Percentiles rank a stretch among this genome's conserved stretches.
These are phyloP conservation scores for Setipinna tenuifilis DNA, from an alignment of 2,797 vertebrate species.

Conservation along the genomic window DNA sequence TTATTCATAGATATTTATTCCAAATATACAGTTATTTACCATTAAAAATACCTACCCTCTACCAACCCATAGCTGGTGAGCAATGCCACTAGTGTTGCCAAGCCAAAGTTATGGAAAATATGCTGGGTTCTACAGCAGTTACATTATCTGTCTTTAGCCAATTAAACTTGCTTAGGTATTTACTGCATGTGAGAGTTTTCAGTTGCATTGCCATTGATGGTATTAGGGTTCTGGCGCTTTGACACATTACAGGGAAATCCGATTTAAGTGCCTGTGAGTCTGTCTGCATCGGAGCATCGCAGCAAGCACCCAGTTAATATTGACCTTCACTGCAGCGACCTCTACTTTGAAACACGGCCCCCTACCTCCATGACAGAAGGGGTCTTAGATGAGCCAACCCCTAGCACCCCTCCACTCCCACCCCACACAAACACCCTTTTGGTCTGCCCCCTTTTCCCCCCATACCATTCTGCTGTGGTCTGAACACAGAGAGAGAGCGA, in stretches of 20 bases:
- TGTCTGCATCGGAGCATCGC: background rate
- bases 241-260: conserved; percentile 15
- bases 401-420: conserved; percentile 2
- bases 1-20: conserved; percentile 72
- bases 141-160: background rate
- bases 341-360: conserved; percentile 16
- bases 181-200: conserved; percentile 3
- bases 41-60: conserved; percentile 62
- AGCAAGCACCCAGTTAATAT: conserved; percentile 3
- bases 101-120: background rate
- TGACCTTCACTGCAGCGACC: conserved; percentile 18
- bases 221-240: background rate
- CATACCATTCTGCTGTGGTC: conserved; percentile 13
- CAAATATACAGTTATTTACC: conserved; percentile 71
- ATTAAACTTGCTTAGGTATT: background rate
- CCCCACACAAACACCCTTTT: background rate
- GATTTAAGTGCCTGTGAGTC: background rate
- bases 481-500: conserved; percentile 19
- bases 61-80: conserved; percentile 53
- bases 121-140: background rate
- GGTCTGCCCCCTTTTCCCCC: background rate
- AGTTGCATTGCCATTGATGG: conserved; percentile 8
- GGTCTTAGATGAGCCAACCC: conserved; percentile 21
- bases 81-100: conserved; percentile 28
- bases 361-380: conserved; percentile 27